Evolutionary conservation across 2,113 vertebrate genomes (phyloP).

Genomic region (Anhinga anhinga): DNA sequence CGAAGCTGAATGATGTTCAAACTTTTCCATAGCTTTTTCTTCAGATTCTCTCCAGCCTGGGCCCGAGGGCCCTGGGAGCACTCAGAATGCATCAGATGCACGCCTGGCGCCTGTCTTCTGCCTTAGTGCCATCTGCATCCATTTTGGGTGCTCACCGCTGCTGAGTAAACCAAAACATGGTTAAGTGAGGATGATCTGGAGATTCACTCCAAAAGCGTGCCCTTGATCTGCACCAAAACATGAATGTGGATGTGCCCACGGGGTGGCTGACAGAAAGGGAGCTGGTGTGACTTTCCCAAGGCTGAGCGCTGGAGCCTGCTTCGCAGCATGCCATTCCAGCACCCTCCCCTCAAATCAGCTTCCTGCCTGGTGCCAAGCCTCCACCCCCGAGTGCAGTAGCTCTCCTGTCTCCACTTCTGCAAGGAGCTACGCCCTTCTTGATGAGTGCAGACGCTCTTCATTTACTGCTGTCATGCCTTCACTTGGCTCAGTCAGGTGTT

Average conservation of each 20-base stretch:
- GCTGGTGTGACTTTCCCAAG: not conserved
- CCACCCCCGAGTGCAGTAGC: not conserved
- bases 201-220: not conserved
- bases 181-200: not conserved
- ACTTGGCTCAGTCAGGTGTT: not conserved
- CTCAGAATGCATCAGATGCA: accelerated
- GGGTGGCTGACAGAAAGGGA: not conserved
- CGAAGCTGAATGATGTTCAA: not conserved
- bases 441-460: not conserved
- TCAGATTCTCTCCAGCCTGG: not conserved
- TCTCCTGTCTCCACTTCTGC: not conserved
- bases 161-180: not conserved
- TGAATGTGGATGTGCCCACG: not conserved
- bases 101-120: not conserved
- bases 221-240: not conserved
- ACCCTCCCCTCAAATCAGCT: not conserved
- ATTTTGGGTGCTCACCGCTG: not conserved
- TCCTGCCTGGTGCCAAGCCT: not conserved
- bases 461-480: accelerated
- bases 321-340: not conserved
- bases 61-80: not conserved
- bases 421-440: not conserved
- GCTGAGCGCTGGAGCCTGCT: not conserved
- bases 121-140: not conserved
- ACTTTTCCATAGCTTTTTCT: not conserved